Percentiles rank a stretch among this genome's conserved stretches.
These are phyloP conservation scores for Seriola dumerili DNA, from an alignment of 2,113 vertebrate genomes.

Conservation along the genomic window DNA sequence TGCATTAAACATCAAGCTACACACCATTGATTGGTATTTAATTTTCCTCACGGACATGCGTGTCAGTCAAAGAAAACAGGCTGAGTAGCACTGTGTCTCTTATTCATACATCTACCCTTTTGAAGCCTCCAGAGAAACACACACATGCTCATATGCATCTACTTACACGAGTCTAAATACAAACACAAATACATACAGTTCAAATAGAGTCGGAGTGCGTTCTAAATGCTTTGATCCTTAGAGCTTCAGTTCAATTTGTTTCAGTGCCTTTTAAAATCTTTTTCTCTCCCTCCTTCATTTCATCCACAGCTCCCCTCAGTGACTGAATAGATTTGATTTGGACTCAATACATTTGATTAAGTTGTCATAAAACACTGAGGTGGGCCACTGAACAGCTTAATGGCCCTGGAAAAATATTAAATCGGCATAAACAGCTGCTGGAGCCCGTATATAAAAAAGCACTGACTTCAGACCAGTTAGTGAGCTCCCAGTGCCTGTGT, in stretches of 20 bases:
- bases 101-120: background rate
- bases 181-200: background rate
- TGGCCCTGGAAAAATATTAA: background rate
- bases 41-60: background rate
- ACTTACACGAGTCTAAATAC: background rate
- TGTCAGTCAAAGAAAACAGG: background rate
- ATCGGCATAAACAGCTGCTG: background rate
- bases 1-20: background rate
- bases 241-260: background rate
- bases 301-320: background rate
- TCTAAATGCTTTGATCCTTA: background rate
- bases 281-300: background rate
- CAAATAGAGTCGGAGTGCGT: background rate
- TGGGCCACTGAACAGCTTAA: slow-evolving; percentile 9
- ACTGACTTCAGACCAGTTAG: no score
- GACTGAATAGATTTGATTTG: slow-evolving; percentile 42
- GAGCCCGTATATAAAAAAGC: no score
- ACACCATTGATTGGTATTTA: background rate
- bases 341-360: slow-evolving; percentile 26
- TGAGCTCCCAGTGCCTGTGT: background rate
- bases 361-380: slow-evolving; percentile 21
- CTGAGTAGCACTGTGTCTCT: background rate
- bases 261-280: background rate
- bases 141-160: background rate
- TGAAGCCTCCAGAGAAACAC: background rate